Base-by-base conservation (phyloP, 2,888 invertebrate genomes). In the Agrotis puta region DNA sequence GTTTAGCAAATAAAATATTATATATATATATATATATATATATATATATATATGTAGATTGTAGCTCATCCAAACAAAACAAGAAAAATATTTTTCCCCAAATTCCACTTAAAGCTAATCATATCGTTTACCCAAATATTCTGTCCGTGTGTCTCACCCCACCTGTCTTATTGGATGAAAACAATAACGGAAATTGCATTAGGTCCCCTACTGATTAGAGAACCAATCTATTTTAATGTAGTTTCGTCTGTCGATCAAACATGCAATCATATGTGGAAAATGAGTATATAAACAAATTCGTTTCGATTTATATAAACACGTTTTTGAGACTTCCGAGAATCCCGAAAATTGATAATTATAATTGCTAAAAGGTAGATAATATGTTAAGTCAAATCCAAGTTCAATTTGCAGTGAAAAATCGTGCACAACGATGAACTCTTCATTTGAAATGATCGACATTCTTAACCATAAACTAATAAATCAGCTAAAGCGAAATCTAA, bases 131-230 rank as follows among this genome's bases (percentile, higher is more conserved):
- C 69, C 63, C 22, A 62, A 64, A 81, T 80, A 63, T 64, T 70
- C 13, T n/a, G 61, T 64, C 43, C 50, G 56, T 77, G 71, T 53
- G 47, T 53, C 54, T 71, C 80, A 84, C 88, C 89, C 89, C 88
- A 88, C 89, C 89, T 79, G 85, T 75, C 87, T 86, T 88, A 87
- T 86, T 87, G 85, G 83, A 87, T 87, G 84, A 87, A 83, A 88
- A 88, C 88, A 90, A 89, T 90, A 91, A 88, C 89, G 90, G 87
- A 91, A 91, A 91, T 91, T 90, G 89, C 89, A 88, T 89, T 82
- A 85, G 82, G 82, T 85, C 88, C 88, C 86, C 85, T 83, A 83
- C 78, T 88, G 86, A 90, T 91, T 89, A 90, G 87, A 83, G 82
- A 85, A 57, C 85, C 89, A 89, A 91, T 91, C 87, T 89, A 91